phyloP scores from a whole-genome alignment of 2,888 invertebrate genomes.

The Ochropleura plecta region DNA sequence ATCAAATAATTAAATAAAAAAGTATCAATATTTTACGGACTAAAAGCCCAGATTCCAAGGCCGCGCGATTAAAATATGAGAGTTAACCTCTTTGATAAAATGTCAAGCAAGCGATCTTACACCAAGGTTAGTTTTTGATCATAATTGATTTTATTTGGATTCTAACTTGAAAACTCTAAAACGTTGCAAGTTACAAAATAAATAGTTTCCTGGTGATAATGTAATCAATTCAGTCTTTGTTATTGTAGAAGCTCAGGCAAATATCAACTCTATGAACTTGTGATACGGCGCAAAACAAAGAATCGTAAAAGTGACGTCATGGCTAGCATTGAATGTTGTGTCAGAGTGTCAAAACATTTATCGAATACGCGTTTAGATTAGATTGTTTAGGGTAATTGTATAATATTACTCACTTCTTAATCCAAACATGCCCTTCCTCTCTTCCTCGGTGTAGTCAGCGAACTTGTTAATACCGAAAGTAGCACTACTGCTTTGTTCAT shows the following conservation, averaged over 20 bases:
- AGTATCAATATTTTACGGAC: not conserved
- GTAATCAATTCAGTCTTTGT: conserved; percentile 33
- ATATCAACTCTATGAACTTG: conserved; percentile 11
- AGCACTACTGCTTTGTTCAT: conserved; percentile 51
- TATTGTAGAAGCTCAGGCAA: conserved; percentile 14
- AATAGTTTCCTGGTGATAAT: conserved; percentile 9
- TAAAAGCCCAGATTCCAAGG: conserved; percentile 44
- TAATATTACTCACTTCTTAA: conserved; percentile 48
- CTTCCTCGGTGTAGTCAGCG: conserved; percentile 73
- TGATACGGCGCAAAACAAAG: conserved; percentile 13
- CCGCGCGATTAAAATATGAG: conserved; percentile 6
- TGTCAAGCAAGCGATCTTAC: conserved; percentile 24
- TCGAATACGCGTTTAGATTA: conserved; percentile 1
- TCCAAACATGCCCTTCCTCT: conserved; percentile 63
- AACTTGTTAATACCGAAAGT: conserved; percentile 73
- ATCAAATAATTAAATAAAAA: no score
- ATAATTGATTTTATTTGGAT: not conserved
- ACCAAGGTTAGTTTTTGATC: conserved; percentile 26
- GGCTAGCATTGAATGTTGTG: conserved; percentile 12
- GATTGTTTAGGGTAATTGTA: not conserved
- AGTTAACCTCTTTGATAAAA: conserved; percentile 16
- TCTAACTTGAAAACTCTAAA: not conserved
- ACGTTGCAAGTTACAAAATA: not conserved
- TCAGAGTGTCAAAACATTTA: conserved; percentile 3
- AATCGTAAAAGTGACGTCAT: conserved; percentile 28